Base-by-base conservation (phyloP, 1,140 invertebrate genomes). In the Phthorimaea operculella region DNA sequence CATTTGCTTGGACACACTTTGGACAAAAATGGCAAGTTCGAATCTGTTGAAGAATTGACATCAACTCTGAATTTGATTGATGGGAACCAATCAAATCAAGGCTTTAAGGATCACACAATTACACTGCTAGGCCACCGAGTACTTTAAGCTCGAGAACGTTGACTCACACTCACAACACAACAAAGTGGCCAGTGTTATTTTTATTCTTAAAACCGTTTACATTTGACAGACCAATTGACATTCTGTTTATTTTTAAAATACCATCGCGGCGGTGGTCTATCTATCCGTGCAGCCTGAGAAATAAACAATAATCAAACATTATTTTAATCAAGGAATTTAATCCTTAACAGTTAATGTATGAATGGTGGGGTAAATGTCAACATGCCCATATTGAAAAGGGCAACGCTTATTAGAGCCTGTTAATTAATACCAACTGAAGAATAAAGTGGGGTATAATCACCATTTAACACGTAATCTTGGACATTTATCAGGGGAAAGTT, bases 381-480 rank as follows among this genome's bases (percentile, higher is more conserved):
- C 45, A 14, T 47, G 14, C 45, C 45, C 14, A 18, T 47, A 47
- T 18, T 18, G 45, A 16, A 47, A 47, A 47, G 45, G 45, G 45
- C 45, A 47, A 10, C 11, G 45, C 45, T 47, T 47, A 47, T 47
- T 47, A 39, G 36, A 39, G 36, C 36, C 36, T 12, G 10, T 39
- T 39, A 39, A 39, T 39, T 39, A 39, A 39, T 39, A 39, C 36
- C 36, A n/a, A n/a, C 36, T 12, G 10, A 5, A 39, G 36, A 39
- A 39, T 45, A 15, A 55, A 55, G 14, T 48, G 33, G 34, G n/a
- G 44, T 50, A 15, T 33, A 33, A 47, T 55, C 17, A 55, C 36
- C 36, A 39, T 39, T 55, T 36, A 51, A 55, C 18, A 51, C 48
- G 36, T 51, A 51, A 51, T 55, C 54, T 55, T 15, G 18, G 50